These are phyloP conservation scores for Rutilus rutilus DNA, from an alignment of 2,113 vertebrate species.

Conservation along the genomic window DNA sequence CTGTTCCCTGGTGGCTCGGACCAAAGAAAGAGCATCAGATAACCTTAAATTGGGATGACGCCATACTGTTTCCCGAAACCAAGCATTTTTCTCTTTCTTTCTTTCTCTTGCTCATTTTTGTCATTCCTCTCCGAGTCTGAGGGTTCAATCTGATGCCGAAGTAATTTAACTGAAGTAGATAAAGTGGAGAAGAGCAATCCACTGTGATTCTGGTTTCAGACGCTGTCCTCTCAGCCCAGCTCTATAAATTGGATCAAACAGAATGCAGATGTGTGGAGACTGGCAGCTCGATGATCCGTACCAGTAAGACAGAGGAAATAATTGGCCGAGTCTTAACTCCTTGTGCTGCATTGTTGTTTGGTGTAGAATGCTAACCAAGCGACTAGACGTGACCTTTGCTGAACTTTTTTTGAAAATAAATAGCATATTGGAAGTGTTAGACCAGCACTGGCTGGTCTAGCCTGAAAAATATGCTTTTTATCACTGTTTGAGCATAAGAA, in stretches of 20 bases:
- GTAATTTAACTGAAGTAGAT: slow-evolving; percentile 27
- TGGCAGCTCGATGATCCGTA: slow-evolving; percentile 38
- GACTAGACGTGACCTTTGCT: background rate
- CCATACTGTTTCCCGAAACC: slow-evolving; percentile 59
- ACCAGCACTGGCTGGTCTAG: too few relatives aligned
- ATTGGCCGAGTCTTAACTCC: slow-evolving; percentile 46
- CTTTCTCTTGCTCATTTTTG: slow-evolving; percentile 25
- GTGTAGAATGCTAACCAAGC: background rate
- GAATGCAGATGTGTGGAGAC: background rate
- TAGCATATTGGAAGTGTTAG: background rate
- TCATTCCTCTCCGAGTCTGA: background rate
- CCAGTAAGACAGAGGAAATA: slow-evolving; percentile 50
- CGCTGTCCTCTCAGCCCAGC: background rate
- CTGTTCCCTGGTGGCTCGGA: background rate
- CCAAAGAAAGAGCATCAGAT: slow-evolving; percentile 71
- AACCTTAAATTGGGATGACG: slow-evolving; percentile 69
- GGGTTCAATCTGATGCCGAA: background rate
- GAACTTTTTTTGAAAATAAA: background rate
- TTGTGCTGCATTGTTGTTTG: slow-evolving; percentile 3
- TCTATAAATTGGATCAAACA: background rate
- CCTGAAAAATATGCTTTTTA: too few relatives aligned
- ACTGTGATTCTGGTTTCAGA: background rate
- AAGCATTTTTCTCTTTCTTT: slow-evolving; percentile 61
- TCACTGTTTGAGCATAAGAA: too few relatives aligned
- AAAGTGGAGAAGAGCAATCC: background rate